Conservation (phyloP, 2,113 vertebrate genomes). For the Ammodytes dubius region DNA sequence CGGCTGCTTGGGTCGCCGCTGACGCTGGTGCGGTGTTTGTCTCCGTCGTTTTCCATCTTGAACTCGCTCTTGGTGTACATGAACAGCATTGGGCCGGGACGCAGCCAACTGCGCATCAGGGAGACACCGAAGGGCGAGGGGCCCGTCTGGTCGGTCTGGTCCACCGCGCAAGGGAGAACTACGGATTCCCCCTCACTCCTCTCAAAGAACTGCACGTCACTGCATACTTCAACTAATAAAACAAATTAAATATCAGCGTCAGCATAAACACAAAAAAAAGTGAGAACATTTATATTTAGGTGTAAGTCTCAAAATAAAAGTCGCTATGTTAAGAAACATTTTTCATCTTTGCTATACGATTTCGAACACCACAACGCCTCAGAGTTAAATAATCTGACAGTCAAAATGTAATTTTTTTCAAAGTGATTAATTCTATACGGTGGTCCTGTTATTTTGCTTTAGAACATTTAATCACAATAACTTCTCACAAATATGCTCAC, state of each 20-base stretch:
- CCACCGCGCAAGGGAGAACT: conserved; percentile 56
- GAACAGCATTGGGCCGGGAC: conserved; percentile 48
- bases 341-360: too few species aligned
- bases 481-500: not conserved
- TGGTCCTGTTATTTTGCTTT: not conserved
- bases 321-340: not conserved
- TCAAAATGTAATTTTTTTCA: not conserved
- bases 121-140: conserved; percentile 24
- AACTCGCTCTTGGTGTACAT: accelerated
- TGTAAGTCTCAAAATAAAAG: not conserved
- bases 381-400: not conserved
- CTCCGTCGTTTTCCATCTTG: accelerated
- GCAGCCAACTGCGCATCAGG: conserved; percentile 70
- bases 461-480: not conserved
- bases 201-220: conserved; percentile 61
- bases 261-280: not conserved
- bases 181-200: conserved; percentile 57
- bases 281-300: not conserved
- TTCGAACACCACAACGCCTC: too few species aligned
- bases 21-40: conserved; percentile 53
- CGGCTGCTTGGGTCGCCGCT: conserved; percentile 27
- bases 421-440: not conserved
- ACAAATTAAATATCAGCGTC: not conserved
- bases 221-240: conserved; percentile 33
- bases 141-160: accelerated